Conservation (phyloP, 2,113 vertebrate genomes). For the Capreolus pygargus region DNA sequence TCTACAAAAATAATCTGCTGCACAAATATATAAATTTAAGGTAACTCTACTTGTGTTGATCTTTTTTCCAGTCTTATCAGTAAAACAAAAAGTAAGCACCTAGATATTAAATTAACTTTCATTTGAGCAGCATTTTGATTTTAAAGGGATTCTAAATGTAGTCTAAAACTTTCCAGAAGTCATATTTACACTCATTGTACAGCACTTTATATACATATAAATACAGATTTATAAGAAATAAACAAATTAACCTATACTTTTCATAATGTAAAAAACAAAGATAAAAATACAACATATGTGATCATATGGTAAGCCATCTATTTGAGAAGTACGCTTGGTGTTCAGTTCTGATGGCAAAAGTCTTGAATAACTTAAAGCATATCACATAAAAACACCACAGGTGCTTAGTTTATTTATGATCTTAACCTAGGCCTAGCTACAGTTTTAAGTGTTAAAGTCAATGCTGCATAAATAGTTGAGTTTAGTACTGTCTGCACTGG, state of each 20-base stretch:
- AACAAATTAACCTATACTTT: constrained; percentile 12
- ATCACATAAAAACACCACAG: not conserved
- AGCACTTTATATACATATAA: constrained; percentile 58
- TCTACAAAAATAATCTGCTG: constrained; percentile 58
- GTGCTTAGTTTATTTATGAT: not conserved
- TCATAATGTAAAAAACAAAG: constrained; percentile 38
- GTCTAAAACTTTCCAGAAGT: constrained; percentile 43
- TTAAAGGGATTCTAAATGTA: constrained; percentile 40
- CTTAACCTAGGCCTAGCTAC: not conserved
- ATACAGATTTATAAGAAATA: constrained; percentile 53
- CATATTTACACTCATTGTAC: constrained; percentile 59
- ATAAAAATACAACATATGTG: not conserved
- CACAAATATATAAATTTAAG: constrained; percentile 35
- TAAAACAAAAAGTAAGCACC: constrained; percentile 37
- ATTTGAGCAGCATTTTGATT: constrained; percentile 44
- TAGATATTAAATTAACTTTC: constrained; percentile 4
- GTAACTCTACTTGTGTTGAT: not conserved
- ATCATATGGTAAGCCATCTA: not conserved
- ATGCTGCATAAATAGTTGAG: not conserved
- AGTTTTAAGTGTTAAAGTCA: constrained; percentile 41
- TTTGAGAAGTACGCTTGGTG: not conserved
- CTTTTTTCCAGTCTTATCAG: not conserved
- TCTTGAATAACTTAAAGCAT: not conserved
- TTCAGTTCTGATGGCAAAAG: not conserved
- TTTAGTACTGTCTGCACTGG: not conserved